Evolutionary conservation across 1,140 invertebrate species (phyloP), one percentile per base, ranked within the genome.

Genomic region (Chironomus striatipennis): DNA sequence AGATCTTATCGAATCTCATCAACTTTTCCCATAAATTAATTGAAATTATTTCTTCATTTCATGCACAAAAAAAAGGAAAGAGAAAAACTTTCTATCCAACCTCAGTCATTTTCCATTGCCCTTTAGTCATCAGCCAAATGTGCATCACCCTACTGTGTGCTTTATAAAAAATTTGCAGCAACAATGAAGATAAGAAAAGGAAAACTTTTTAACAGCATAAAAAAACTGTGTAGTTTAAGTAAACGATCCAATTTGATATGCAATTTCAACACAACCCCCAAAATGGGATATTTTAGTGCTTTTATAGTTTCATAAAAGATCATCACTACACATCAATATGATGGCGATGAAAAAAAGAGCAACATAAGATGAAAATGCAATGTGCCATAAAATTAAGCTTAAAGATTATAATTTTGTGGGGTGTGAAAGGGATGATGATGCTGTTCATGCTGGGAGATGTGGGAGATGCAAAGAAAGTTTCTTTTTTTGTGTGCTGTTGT

Each of bases 291-390:
- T 70, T 70, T 70, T 70, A 70, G 65, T 70, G 65, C 65, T 70
- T 70, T 70, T 70, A 70, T 70, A 70, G 65, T 70, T 70, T 70
- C 65, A 70, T 70, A 70, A 70, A 57, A 70, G 65, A 20, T 70
- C 65, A 70, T 70, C 65, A 20, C n/a, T 57, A n/a, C 47, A n/a
- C 47, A 57, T 57, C 47, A 57, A 57, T 57, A 57, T 57, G 47
- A 57, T 57, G 65, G 18, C 9, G 18, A 70, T 18, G 65, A 18
- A 34, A 34, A 34, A 34, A 34, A 70, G 65, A 6, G 6, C 24
- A 34, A 34, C 24, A 34, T 34, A 34, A 34, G 24, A 34, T 34
- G 24, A 34, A 34, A 34, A 34, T 20, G 17, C 17, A 70, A 21
- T 21, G 20, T 70, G 20, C 65, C 65, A 70, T 70, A 70, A 70